These are phyloP conservation scores for Panthera leo DNA, from an alignment of 2,113 vertebrate species.

Conservation along the genomic window DNA sequence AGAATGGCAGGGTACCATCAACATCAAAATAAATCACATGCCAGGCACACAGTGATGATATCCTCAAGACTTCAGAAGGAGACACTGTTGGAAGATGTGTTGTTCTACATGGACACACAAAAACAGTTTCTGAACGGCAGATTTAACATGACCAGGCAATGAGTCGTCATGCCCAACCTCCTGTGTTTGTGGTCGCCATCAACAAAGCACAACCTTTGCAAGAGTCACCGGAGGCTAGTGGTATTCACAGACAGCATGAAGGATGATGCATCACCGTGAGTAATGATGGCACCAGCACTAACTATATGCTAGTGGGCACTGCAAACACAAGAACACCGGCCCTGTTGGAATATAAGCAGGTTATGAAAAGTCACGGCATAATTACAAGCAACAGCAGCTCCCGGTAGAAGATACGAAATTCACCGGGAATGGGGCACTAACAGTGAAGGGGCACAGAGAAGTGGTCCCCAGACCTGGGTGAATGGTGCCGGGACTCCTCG, in stretches of 20 bases:
- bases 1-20: not conserved
- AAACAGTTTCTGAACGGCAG: not conserved
- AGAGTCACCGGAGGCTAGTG: not conserved
- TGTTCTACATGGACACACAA: not conserved
- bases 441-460: not conserved
- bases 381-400: not conserved
- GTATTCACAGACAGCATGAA: not conserved
- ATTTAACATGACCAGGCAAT: not conserved
- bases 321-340: not conserved
- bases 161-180: not conserved
- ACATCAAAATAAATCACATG: not conserved
- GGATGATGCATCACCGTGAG: fast-evolving
- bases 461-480: not conserved
- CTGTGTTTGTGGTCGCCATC: not conserved
- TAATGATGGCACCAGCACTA: not conserved
- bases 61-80: not conserved
- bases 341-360: not conserved
- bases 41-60: not conserved
- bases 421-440: not conserved
- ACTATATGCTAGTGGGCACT: not conserved
- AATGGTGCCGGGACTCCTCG: not conserved
- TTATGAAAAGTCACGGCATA: fast-evolving
- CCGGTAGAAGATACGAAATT: not conserved
- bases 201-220: not conserved
- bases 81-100: not conserved